Evolutionary conservation across 2,888 invertebrate species (phyloP).

Genomic region (Microctonus brassicae): DNA sequence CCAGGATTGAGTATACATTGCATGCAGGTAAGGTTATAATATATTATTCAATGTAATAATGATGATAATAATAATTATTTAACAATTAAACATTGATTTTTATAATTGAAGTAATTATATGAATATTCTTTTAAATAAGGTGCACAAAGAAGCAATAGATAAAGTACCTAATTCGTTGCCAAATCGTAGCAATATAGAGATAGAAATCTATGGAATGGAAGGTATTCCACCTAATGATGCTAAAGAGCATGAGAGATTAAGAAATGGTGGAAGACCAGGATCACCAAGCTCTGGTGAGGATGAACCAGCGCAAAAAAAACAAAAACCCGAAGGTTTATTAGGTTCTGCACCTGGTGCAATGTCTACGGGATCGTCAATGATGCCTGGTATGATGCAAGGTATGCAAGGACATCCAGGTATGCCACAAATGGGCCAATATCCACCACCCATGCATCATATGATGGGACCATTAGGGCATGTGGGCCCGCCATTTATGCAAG

Average conservation of each 20-base stretch:
- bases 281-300: conserved; percentile 88
- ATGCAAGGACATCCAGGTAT: conserved; percentile 72
- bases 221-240: conserved; percentile 97
- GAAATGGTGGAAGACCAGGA: conserved; percentile 78
- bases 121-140: conserved; percentile 73
- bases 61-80: no score
- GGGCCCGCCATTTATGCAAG: conserved; percentile 83
- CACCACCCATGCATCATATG: conserved; percentile 74
- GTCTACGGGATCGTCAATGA: conserved; percentile 75
- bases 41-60: no score
- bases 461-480: conserved; percentile 78
- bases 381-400: conserved; percentile 76
- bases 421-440: conserved; percentile 74
- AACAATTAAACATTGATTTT: no score
- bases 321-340: conserved; percentile 79
- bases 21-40: conserved; percentile 91
- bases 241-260: conserved; percentile 93
- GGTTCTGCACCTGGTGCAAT: conserved; percentile 76
- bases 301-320: conserved; percentile 84
- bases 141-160: conserved; percentile 99
- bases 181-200: conserved; percentile 97
- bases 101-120: neutral
- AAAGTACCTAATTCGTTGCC: conserved; percentile 99
- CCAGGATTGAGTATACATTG: conserved; percentile 99
- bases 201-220: conserved; percentile 99